phyloP scores from a whole-genome alignment of 2,113 vertebrate species.

The Lophius piscatorius region DNA sequence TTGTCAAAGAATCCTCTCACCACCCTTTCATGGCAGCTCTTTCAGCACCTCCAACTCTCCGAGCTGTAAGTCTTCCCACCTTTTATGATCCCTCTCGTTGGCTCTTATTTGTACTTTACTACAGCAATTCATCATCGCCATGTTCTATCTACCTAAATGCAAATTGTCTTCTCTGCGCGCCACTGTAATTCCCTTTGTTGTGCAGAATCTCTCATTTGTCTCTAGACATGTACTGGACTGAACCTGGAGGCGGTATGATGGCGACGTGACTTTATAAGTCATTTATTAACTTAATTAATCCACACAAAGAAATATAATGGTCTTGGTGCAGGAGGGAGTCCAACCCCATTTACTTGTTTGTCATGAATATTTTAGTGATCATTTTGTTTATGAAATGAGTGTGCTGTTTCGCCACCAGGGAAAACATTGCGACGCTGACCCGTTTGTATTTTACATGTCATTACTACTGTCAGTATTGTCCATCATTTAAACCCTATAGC shows the following conservation, averaged over 20 bases:
- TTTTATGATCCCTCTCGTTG: constrained; percentile 32
- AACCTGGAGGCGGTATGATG: constrained; percentile 43
- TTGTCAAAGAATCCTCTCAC: constrained; percentile 95
- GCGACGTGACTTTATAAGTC: constrained; percentile 53
- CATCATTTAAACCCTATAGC: constrained; percentile 55
- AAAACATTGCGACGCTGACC: constrained; percentile 42
- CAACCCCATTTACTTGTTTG: constrained; percentile 75
- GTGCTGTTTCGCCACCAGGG: constrained; percentile 63
- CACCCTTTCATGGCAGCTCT: constrained; percentile 96
- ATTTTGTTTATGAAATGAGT: constrained; percentile 70
- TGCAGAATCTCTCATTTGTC: constrained; percentile 64
- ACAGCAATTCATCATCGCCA: constrained; percentile 55
- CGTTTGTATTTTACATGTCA: constrained; percentile 68
- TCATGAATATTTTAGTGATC: constrained; percentile 77
- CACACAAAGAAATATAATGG: constrained; percentile 64
- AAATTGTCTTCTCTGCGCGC: constrained; percentile 39
- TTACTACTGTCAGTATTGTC: constrained; percentile 51
- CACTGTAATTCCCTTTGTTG: constrained; percentile 59
- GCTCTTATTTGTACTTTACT: constrained; percentile 63
- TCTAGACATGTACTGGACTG: constrained; percentile 37
- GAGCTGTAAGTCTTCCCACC: constrained; percentile 90
- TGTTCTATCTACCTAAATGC: constrained; percentile 39
- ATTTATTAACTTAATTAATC: constrained; percentile 75
- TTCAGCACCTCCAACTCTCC: constrained; percentile 92
- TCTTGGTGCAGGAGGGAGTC: constrained; percentile 51